Evolutionary conservation across 2,888 invertebrate species (phyloP).

Genomic region (Holacanthella duospinosa): DNA sequence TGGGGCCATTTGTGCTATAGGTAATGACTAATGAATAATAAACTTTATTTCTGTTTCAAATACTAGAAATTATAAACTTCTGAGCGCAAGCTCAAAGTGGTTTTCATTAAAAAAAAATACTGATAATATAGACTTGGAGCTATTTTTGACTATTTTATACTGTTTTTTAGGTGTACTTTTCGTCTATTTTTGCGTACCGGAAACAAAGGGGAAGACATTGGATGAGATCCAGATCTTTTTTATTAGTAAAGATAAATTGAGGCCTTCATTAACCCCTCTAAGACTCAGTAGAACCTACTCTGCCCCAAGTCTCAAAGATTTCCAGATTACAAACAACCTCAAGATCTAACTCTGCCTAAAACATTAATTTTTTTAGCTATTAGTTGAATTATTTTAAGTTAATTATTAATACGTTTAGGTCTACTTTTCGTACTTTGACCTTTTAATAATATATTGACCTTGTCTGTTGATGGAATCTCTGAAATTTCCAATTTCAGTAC

Average conservation of each 20-base stretch:
- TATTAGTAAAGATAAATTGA: neutral
- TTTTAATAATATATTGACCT: no score
- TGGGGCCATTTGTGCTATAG: constrained; percentile 12
- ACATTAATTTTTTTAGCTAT: no score
- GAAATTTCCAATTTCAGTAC: no score
- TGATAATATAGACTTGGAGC: no score
- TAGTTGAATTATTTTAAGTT: no score
- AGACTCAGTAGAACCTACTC: neutral
- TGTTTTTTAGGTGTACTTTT: constrained; percentile 24
- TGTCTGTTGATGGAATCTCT: no score
- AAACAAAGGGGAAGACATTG: constrained; percentile 27
- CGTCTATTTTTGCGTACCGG: constrained; percentile 28
- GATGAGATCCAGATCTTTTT: constrained; percentile 30
- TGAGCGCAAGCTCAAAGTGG: no score
- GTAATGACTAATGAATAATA: no score
- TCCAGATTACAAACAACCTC: neutral
- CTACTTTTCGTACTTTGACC: no score
- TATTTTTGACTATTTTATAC: no score
- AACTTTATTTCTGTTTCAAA: neutral
- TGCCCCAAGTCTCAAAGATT: neutral
- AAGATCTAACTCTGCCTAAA: neutral
- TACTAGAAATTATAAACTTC: neutral
- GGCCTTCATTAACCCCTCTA: neutral
- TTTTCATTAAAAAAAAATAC: no score
- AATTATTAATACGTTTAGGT: no score